Percentiles rank a stretch among this genome's conserved stretches.
These are phyloP conservation scores for Perizoma flavofasciatum DNA, from an alignment of 2,888 invertebrate genomes.

Conservation along the genomic window DNA sequence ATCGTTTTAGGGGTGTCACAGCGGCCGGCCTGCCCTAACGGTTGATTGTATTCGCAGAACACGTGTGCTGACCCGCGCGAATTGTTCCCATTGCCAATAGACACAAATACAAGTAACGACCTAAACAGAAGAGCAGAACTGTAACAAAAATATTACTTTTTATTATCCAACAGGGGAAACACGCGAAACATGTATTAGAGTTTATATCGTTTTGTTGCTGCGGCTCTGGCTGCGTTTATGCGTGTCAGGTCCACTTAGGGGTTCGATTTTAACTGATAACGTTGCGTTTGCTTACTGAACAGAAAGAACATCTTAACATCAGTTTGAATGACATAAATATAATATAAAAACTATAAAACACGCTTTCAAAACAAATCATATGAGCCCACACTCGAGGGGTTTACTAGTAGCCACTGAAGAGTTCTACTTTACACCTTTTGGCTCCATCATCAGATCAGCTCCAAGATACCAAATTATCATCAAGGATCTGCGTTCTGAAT, in stretches of 20 bases:
- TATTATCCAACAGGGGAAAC: slow-evolving; percentile 53
- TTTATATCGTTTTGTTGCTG: slow-evolving; percentile 49
- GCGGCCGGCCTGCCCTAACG: slow-evolving; percentile 52
- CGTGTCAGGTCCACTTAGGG: slow-evolving; percentile 47
- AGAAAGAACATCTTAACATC: slow-evolving; percentile 30
- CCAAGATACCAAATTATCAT: too few species aligned
- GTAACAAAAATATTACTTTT: slow-evolving; percentile 58
- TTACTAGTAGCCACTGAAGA: too few species aligned
- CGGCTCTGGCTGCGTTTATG: slow-evolving; percentile 44
- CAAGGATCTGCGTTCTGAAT: too few species aligned
- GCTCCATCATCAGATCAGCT: too few species aligned
- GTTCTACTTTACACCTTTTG: too few species aligned
- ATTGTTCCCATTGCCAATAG: slow-evolving; percentile 49
- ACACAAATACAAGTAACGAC: slow-evolving; percentile 45
- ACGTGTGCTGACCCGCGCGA: slow-evolving; percentile 66
- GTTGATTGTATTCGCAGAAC: slow-evolving; percentile 69
- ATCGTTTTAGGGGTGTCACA: slow-evolving; percentile 74
- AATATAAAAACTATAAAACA: too few species aligned
- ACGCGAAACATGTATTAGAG: slow-evolving; percentile 64
- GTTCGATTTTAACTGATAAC: slow-evolving; percentile 48
- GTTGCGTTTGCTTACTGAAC: slow-evolving; percentile 27
- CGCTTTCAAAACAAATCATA: too few species aligned
- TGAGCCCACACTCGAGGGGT: too few species aligned
- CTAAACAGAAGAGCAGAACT: slow-evolving; percentile 48
- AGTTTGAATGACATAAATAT: too few species aligned